Evolutionary conservation across 2,113 vertebrate species (phyloP), one percentile per base, ranked within the genome.

Genomic region (Callipepla californica): DNA sequence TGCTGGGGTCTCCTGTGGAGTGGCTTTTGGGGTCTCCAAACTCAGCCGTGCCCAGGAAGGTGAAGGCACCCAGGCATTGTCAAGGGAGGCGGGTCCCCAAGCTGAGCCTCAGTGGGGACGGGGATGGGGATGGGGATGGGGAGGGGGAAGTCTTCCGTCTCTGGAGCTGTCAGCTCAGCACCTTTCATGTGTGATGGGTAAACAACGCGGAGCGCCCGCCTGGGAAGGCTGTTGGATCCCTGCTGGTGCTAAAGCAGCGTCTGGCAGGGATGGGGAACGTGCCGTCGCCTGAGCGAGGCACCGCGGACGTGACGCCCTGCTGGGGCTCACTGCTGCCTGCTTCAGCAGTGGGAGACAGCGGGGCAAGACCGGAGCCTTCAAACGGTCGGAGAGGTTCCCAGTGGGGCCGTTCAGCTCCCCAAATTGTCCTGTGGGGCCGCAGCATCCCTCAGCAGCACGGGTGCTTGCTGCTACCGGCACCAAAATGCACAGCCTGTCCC

Each of bases 121-220:
- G 25, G 50, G 51, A 53, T 14, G 14, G 61, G 61, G 36, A 40
- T 62, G 59, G 59, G 10, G 21, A 53, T 42, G 7, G 14, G 28
- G 44, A 26, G 23, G 18, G 53, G 15, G 44, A 38, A 28, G 34
- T n/a, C 70, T 81, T 36, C 74, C 4, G 2, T 95, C 90, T 94
- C 83, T 4, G 8, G 92, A 95, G 85, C 95, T 91, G 82, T 94
- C 85, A 75, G 44, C 76, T 80, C 61, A 65, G 79, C 94, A 89
- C 93, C 81, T 94, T 87, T 91, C 88, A 59, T 69, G 89, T 80
- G 77, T 84, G 89, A 92, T 92, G 96, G 92, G 95, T 90, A 80
- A 96, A 85, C 68, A 75, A 77, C 45, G 22, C 7, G 66, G 80
- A 79, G 38, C 51, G 67, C 93, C 91, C 73, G 80, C 61, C 59